Evolutionary conservation across 2,797 vertebrate species (phyloP).

Genomic region (Macroramphosus scolopax): DNA sequence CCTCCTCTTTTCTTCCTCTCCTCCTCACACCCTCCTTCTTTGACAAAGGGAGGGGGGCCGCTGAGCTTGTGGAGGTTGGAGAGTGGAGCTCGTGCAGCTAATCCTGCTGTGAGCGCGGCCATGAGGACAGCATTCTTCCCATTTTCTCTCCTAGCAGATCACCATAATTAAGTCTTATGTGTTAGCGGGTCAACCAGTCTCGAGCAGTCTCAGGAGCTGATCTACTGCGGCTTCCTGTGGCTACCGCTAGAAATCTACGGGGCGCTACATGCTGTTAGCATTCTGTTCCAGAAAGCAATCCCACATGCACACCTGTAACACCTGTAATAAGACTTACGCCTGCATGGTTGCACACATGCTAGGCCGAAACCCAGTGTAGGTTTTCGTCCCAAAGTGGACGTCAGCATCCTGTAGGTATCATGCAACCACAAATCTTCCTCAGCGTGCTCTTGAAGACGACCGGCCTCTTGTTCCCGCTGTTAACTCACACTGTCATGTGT

Average conservation of each 20-base stretch:
- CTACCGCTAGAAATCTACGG: conserved; percentile 43
- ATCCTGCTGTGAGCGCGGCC: conserved; percentile 73
- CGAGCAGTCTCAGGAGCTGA: conserved; percentile 48
- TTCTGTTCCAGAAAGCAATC: conserved; percentile 21
- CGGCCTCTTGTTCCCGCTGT: conserved; percentile 38
- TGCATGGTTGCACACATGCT: conserved; percentile 11
- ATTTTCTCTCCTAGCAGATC: conserved; percentile 76
- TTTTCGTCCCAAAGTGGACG: conserved; percentile 37
- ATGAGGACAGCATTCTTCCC: conserved; percentile 78
- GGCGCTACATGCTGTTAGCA: conserved; percentile 4
- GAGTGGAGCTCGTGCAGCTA: conserved; percentile 76
- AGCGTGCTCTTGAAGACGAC: no score
- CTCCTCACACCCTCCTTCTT: conserved; percentile 51
- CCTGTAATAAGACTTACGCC: conserved; percentile 34
- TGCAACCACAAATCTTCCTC: conserved; percentile 50
- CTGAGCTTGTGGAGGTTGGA: conserved; percentile 63
- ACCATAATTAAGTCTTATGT: conserved; percentile 75
- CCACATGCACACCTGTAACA: conserved; percentile 46
- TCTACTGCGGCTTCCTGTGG: conserved; percentile 59
- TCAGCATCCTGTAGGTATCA: conserved; percentile 34
- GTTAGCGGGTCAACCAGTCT: no score
- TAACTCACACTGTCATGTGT: conserved; percentile 50
- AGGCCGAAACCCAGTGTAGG: conserved; percentile 12
- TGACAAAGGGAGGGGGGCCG: no score
- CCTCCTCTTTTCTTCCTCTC: no score